Percentiles rank a stretch among this genome's conserved stretches.
Conservation (phyloP, 2,113 vertebrate species). For the Cottus gobio region DNA sequence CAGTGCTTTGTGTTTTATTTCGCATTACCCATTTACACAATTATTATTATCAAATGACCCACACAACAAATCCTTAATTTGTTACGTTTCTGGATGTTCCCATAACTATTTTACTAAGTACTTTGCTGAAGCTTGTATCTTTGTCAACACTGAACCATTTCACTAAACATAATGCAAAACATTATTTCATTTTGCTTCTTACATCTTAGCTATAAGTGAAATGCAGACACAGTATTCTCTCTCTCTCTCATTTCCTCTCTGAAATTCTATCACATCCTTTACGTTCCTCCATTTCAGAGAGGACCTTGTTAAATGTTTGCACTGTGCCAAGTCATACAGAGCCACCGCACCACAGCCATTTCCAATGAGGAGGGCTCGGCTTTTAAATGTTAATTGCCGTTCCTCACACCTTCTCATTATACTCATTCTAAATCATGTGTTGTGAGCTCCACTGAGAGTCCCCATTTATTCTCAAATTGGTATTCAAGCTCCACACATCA, state of each 20-base stretch:
- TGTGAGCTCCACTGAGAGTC: slow-evolving; percentile 46
- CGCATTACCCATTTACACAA: background rate
- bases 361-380: slow-evolving; percentile 64
- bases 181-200: background rate
- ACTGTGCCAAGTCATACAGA: slow-evolving; percentile 59
- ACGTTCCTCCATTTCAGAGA: slow-evolving; percentile 58
- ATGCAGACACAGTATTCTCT: slow-evolving; percentile 11
- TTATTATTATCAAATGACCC: background rate
- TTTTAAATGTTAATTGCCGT: slow-evolving; percentile 82
- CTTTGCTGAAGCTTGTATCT: background rate
- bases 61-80: background rate
- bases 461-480: slow-evolving; percentile 59
- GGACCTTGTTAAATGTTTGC: slow-evolving; percentile 78
- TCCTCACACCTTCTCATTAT: slow-evolving; percentile 72
- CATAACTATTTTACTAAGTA: background rate
- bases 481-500: slow-evolving; percentile 54
- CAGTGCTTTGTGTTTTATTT: background rate
- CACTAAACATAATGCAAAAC: background rate
- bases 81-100: background rate
- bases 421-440: slow-evolving; percentile 67
- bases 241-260: slow-evolving; percentile 6
- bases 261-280: slow-evolving; percentile 32
- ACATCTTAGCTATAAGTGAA: slow-evolving; percentile 4
- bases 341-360: slow-evolving; percentile 54
- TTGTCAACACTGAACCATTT: background rate